A percentile compares a stretch with the other conserved stretches of the same genome.
These are phyloP conservation scores for Torymus aiolomorphi DNA, from an alignment of 2,888 invertebrate genomes.

Conservation along the genomic window DNA sequence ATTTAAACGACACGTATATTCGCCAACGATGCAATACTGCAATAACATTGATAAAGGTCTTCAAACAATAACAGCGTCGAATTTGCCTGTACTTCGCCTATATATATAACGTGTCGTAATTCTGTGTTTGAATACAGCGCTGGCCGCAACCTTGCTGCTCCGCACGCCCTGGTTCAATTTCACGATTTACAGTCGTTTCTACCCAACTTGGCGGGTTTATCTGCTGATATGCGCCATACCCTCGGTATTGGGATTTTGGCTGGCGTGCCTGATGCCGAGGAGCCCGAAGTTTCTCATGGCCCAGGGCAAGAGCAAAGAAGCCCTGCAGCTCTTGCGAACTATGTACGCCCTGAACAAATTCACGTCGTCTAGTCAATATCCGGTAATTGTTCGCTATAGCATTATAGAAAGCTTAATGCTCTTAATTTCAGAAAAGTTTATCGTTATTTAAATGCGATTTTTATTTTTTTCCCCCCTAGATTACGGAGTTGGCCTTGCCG, in stretches of 20 bases:
- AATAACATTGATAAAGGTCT: not conserved
- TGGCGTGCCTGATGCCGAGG: conserved; percentile 82
- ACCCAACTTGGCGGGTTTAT: conserved; percentile 77
- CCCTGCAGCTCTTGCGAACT: conserved; percentile 80
- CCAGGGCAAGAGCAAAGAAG: conserved; percentile 81
- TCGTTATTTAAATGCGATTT: not conserved
- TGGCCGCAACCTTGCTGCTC: conserved; percentile 76
- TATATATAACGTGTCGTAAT: too few species aligned
- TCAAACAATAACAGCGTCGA: not conserved
- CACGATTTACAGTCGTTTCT: conserved; percentile 65
- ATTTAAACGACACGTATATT: not conserved
- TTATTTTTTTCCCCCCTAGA: conserved; percentile 17
- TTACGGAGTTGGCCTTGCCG: conserved; percentile 32
- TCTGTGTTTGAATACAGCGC: conserved; percentile 63
- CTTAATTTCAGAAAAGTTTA: not conserved
- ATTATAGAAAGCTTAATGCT: conserved; percentile 59
- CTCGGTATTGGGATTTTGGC: conserved; percentile 82
- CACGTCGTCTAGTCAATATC: conserved; percentile 80
- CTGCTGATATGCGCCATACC: conserved; percentile 78
- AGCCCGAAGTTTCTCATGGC: conserved; percentile 88
- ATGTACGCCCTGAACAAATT: conserved; percentile 84
- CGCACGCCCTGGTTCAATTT: conserved; percentile 66
- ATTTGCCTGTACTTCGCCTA: too few species aligned
- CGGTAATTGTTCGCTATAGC: conserved; percentile 76
- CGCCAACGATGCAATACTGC: not conserved